A percentile compares a stretch with the other conserved stretches of the same genome.
phyloP scores from a whole-genome alignment of 1,140 invertebrate genomes.

The Tribolium madens region DNA sequence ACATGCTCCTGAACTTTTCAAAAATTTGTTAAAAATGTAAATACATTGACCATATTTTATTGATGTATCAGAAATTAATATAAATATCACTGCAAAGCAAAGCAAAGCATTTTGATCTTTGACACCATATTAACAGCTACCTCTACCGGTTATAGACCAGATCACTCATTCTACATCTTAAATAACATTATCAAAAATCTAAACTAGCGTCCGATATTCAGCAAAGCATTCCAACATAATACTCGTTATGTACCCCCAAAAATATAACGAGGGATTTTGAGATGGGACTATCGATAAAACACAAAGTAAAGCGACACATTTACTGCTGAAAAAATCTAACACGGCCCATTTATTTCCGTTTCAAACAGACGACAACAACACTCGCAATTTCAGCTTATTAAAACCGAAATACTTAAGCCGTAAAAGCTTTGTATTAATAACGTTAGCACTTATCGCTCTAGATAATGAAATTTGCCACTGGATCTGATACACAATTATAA shows the following conservation, averaged over 20 bases:
- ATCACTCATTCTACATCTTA: neutral
- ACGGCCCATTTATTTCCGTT: neutral
- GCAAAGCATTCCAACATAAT: neutral
- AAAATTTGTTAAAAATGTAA: too few relatives aligned
- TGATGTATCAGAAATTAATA: too few relatives aligned
- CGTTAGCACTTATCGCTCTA: slow-evolving; percentile 48
- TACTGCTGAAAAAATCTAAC: neutral
- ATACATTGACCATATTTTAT: too few relatives aligned
- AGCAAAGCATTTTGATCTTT: neutral
- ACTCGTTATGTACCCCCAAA: neutral
- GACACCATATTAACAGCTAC: neutral
- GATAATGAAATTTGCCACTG: slow-evolving; percentile 56
- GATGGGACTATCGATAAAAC: neutral
- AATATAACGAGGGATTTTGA: neutral
- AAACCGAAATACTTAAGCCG: slow-evolving; percentile 6
- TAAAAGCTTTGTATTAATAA: slow-evolving; percentile 48
- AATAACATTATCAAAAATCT: neutral
- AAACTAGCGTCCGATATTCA: neutral
- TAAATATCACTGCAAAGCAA: neutral
- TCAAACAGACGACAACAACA: neutral
- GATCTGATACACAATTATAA: slow-evolving; percentile 61
- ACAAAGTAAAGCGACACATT: neutral
- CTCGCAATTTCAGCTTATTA: neutral
- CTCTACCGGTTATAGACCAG: neutral
- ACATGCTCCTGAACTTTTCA: too few relatives aligned